Evolutionary conservation across 2,113 vertebrate species (phyloP), one percentile per base, ranked within the genome.

Genomic region (Numenius arquata): DNA sequence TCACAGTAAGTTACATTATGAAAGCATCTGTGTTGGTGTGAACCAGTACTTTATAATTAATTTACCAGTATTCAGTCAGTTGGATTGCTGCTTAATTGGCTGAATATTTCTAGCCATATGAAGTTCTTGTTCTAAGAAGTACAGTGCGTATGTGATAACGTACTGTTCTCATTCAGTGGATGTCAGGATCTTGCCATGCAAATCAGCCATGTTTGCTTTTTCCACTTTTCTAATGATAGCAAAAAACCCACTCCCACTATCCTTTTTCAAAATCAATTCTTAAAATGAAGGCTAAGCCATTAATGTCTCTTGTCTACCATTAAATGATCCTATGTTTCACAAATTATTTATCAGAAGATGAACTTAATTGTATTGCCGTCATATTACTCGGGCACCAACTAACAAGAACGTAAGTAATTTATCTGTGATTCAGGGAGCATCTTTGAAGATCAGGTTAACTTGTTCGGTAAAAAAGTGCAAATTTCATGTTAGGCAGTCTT

Each of bases 11-110:
- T 72, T 90, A 79, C 36, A 26, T 90, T 36, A 48, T 30, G 25
- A 43, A 88, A 90, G 92, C 71, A 76, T 85, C 79, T 90, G 85
- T 93, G 72, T 65, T 92, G 77, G 53, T 83, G 30, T 82, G 53
- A 95, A 88, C 34, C 45, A 66, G 40, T 36, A 79, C 45, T 97
- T 93, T 38, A 61, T 68, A 70, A 90, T 83, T 90, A 83, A 90
- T 78, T 74, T 91, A 65, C 41, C 53, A 56, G 62, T 38, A 53
- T 76, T 88, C 75, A 83, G 45, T 72, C 75, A 45, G 47, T 45
- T 83, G 67, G 45, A 85, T 90, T 83, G 62, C 27, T 81, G 12
- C 21, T 88, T 83, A 93, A 85, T 77, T 90, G 82, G 72, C 17
- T 68, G 72, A 43, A 36, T 77, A 68, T 79, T 70, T 50, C 30